phyloP scores from a whole-genome alignment of 2,888 invertebrate genomes.

The Cenopis cana region DNA sequence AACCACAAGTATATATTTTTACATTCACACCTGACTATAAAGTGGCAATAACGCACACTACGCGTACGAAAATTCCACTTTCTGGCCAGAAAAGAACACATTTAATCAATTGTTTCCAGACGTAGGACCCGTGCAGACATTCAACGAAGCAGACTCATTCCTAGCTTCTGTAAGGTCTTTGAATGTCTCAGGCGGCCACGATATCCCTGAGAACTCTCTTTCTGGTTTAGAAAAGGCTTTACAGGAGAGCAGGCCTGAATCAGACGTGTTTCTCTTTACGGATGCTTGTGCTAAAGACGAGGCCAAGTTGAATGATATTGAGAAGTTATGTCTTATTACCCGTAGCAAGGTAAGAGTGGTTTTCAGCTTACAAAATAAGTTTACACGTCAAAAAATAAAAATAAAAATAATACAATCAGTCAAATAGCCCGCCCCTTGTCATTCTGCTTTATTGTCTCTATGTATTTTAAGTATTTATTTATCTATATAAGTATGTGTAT shows the following conservation, averaged over 20 bases:
- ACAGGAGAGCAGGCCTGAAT: conserved; percentile 56
- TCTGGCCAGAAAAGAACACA: too few relatives aligned
- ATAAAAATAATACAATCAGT: too few relatives aligned
- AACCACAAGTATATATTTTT: too few relatives aligned
- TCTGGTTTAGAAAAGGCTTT: conserved; percentile 64
- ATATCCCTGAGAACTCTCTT: conserved; percentile 67
- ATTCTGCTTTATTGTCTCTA: too few relatives aligned
- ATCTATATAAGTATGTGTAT: too few relatives aligned
- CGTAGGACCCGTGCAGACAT: conserved; percentile 47
- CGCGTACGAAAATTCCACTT: too few relatives aligned
- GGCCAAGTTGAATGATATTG: conserved; percentile 47
- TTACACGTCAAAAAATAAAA: too few relatives aligned
- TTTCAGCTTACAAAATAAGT: too few relatives aligned
- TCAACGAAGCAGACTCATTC: conserved; percentile 27
- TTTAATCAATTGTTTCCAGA: conserved; percentile 44
- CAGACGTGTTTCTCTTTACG: conserved; percentile 67
- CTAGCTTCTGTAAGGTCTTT: neutral
- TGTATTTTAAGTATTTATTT: too few relatives aligned
- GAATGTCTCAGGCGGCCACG: conserved; percentile 51
- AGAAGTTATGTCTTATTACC: conserved; percentile 49
- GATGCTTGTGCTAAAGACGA: conserved; percentile 65
- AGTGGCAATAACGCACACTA: too few relatives aligned
- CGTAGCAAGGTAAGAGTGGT: conserved; percentile 51
- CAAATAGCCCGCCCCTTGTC: too few relatives aligned
- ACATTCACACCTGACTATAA: too few relatives aligned